These are phyloP conservation scores for Leptothorax acervorum DNA, from an alignment of 2,888 invertebrate species.

Conservation along the genomic window DNA sequence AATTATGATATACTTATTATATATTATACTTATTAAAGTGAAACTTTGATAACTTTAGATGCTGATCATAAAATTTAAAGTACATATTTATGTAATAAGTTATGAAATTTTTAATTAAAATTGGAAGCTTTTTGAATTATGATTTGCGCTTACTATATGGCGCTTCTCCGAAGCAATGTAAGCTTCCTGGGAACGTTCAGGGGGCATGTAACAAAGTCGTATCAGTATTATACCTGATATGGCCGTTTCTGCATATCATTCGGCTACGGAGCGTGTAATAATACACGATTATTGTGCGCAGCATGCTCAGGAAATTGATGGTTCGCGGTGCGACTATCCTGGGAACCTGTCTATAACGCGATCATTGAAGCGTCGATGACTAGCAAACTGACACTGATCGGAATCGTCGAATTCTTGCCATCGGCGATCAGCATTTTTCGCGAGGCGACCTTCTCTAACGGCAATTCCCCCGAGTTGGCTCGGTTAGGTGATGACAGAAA, in stretches of 20 bases:
- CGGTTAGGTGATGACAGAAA: slow-evolving; percentile 39
- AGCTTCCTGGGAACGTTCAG: slow-evolving; percentile 1
- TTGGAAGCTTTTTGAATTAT: not conserved
- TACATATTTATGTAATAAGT: not conserved
- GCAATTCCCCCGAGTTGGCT: slow-evolving; percentile 10
- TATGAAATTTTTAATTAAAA: not conserved
- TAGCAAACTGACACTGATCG: slow-evolving; percentile 58
- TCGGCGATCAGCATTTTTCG: slow-evolving; percentile 39
- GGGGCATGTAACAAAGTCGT: slow-evolving; percentile 30
- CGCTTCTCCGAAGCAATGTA: not conserved
- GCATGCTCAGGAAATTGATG: slow-evolving; percentile 64
- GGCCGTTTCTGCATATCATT: slow-evolving; percentile 57
- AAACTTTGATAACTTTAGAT: not conserved
- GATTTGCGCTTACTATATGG: not conserved
- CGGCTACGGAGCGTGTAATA: slow-evolving; percentile 62
- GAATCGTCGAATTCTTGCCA: slow-evolving; percentile 44
- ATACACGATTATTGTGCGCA: slow-evolving; percentile 64
- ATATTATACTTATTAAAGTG: not conserved
- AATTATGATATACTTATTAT: not conserved
- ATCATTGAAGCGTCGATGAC: slow-evolving; percentile 61
- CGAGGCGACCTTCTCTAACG: slow-evolving; percentile 27
- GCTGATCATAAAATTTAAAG: not conserved
- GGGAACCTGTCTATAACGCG: slow-evolving; percentile 55
- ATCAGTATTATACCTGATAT: slow-evolving; percentile 32
- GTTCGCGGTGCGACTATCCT: slow-evolving; percentile 30